Conservation (phyloP, 2,888 invertebrate species). For the Dryomyza anilis region DNA sequence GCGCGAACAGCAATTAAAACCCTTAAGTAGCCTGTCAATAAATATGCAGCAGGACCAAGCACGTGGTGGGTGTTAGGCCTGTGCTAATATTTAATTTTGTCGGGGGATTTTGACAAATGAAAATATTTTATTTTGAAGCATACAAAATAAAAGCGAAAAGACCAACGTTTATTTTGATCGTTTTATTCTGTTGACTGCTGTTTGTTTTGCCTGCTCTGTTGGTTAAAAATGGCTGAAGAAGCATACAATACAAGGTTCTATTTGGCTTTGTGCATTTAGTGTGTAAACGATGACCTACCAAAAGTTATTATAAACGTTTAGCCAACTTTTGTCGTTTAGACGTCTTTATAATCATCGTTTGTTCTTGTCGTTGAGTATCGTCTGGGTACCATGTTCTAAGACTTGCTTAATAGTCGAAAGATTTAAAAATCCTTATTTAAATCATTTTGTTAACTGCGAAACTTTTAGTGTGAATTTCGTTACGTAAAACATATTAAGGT, state of each 20-base stretch:
- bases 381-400: no score
- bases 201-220: neutral
- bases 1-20: neutral
- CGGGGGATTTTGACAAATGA: neutral
- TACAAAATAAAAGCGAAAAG: neutral
- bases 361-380: no score
- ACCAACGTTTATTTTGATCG: neutral
- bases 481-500: no score
- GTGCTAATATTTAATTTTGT: neutral
- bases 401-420: no score
- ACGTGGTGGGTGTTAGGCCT: neutral
- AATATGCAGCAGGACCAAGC: neutral
- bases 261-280: no score
- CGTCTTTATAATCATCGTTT: no score
- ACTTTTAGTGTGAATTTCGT: no score
- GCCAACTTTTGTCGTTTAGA: neutral
- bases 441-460: no score
- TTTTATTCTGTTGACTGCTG: neutral
- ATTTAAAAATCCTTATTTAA: no score
- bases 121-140: neutral
- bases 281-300: neutral
- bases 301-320: neutral
- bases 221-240: neutral
- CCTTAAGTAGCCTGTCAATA: constrained; percentile 2
- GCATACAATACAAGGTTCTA: neutral